Base-by-base conservation (phyloP, 2,113 vertebrate genomes). In the Tyto alba region DNA sequence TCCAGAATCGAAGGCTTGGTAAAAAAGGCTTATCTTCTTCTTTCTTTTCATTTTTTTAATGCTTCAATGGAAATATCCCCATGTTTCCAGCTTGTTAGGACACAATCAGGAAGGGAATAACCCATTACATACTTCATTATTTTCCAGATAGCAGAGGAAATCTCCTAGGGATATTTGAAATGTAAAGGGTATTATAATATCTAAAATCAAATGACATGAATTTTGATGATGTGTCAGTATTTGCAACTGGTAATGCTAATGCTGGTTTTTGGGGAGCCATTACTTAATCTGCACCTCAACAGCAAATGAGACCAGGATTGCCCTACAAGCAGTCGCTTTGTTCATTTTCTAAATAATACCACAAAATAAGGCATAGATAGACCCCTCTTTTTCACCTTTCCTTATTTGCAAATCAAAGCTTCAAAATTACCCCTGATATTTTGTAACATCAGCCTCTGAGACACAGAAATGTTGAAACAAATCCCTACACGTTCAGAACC, bases 61-160 rank as follows among this genome's bases (percentile, higher is more conserved):
- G n/a, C n/a, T 92, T 75, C 48, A 18, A 0, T 91, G 72, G 56
- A 81, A 91, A 63, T 75, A 72, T 14, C 36, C 23, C 27, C 15
- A 11, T 75, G 53, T 87, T 97, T 87, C 69, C 75, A 90, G 43
- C 86, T 95, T 87, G 68, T 94, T 89, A 85, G 83, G 76, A 74
- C 60, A 36, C 47, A 89, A 76, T 27, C 69, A 92, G 56, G 80
- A 92, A 91, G 87, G 93, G 91, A 95, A 92, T 92, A 95, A 82
- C 43, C 84, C 81, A 85, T 95, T 91, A 96, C 16, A 29, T 64
- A 40, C 73, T 95, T 96, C 94, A 94, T 95, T 96, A 97, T 92
- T 96, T 96, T 96, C 77, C 69, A 89, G 84, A 89, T 40, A 97
- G 56, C 21, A 90, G 40, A 53, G 27, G 63, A 91, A 93, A 60